Conservation (phyloP, 2,797 vertebrate genomes). For the Smutsia temminckii region DNA sequence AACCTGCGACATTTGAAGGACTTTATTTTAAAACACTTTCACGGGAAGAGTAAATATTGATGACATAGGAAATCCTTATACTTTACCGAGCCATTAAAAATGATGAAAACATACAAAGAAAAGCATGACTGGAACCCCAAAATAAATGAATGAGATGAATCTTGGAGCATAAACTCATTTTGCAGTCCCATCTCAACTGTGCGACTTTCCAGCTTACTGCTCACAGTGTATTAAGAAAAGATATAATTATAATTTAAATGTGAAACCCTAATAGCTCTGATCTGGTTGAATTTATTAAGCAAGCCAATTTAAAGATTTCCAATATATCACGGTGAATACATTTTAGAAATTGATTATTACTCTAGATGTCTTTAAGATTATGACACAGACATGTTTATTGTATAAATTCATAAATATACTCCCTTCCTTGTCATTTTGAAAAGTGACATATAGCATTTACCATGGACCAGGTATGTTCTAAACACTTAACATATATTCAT, state of each 20-base stretch:
- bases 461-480: background rate
- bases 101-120: slow-evolving; percentile 55
- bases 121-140: slow-evolving; percentile 41
- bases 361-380: background rate
- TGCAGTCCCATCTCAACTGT: slow-evolving; percentile 9
- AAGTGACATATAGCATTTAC: background rate
- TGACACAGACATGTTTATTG: background rate
- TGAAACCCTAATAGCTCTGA: slow-evolving; percentile 33
- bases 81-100: slow-evolving; percentile 54
- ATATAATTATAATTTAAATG: slow-evolving; percentile 35
- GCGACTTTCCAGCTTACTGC: slow-evolving; percentile 9
- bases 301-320: background rate
- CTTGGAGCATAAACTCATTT: slow-evolving; percentile 32
- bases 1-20: slow-evolving; percentile 68
- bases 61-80: slow-evolving; percentile 69
- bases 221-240: background rate
- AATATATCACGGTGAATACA: background rate
- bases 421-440: background rate
- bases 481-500: background rate
- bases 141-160: slow-evolving; percentile 56
- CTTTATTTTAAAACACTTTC: slow-evolving; percentile 69
- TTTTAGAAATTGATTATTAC: background rate
- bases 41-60: slow-evolving; percentile 59
- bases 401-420: background rate
- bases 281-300: background rate